Conservation (phyloP, 2,888 invertebrate species). For the Malacosoma neustria region DNA sequence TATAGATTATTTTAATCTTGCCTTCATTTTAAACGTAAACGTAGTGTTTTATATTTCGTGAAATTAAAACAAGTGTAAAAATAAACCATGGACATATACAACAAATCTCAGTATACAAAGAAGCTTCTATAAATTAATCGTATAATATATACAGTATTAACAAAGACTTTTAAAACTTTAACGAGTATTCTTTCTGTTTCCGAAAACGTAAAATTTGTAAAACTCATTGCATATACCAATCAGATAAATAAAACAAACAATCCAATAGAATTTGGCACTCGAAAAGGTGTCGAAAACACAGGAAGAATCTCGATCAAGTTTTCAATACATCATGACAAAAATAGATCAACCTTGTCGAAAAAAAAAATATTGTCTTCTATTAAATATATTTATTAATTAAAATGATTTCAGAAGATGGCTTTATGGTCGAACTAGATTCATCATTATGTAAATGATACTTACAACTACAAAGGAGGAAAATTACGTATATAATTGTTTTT, state of each 20-base stretch:
- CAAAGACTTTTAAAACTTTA: constrained; percentile 40
- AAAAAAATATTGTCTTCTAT: constrained; percentile 8
- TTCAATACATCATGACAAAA: constrained; percentile 18
- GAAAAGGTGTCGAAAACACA: constrained; percentile 33
- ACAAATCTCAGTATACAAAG: constrained; percentile 12
- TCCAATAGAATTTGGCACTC: constrained; percentile 74
- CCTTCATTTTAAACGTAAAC: no score
- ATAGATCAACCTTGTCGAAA: constrained; percentile 7
- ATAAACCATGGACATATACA: constrained; percentile 6
- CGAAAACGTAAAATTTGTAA: constrained; percentile 9
- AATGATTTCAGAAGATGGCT: no score
- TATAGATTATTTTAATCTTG: no score
- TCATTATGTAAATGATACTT: constrained; percentile 2
- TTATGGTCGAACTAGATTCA: background rate
- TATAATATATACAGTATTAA: constrained; percentile 63
- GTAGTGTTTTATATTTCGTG: no score
- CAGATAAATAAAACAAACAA: constrained; percentile 25
- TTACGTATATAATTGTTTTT: constrained; percentile 58
- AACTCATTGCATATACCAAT: constrained; percentile 23
- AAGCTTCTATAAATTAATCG: constrained; percentile 41
- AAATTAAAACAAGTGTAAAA: constrained; percentile 10
- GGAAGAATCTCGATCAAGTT: constrained; percentile 60
- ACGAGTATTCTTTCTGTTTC: constrained; percentile 50
- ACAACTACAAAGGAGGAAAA: constrained; percentile 40
- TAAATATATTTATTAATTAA: no score